Evolutionary conservation across 2,113 vertebrate genomes (phyloP).

Genomic region (Psilopogon haemacephalus): DNA sequence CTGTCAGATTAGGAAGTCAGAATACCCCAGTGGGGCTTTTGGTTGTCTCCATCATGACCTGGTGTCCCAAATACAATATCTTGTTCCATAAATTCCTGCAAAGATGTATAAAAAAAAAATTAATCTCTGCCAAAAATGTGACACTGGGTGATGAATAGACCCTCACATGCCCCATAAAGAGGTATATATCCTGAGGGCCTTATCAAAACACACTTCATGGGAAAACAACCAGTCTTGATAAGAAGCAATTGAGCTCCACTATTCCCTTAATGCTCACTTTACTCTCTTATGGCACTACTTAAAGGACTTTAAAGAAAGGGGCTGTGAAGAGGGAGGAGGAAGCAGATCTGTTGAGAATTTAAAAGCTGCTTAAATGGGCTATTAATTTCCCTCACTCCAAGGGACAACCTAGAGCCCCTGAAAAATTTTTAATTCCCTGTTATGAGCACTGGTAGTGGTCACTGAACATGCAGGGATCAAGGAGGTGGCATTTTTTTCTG

Average conservation of each 20-base stretch:
- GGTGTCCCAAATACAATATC: background rate
- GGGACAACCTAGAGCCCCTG: background rate
- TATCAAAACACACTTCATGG: background rate
- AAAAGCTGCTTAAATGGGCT: background rate
- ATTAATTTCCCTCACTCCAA: background rate
- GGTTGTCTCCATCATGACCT: background rate
- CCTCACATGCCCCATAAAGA: fast-evolving
- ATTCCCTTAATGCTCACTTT: background rate
- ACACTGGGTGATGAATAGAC: fast-evolving
- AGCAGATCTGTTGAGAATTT: background rate
- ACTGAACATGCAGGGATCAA: background rate
- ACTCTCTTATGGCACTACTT: background rate
- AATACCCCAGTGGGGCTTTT: background rate
- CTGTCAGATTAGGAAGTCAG: background rate
- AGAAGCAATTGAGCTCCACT: background rate
- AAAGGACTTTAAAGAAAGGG: background rate
- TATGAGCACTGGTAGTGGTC: background rate
- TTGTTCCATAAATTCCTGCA: background rate
- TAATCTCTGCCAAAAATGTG: background rate
- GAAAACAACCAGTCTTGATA: background rate
- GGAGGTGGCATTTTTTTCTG: background rate
- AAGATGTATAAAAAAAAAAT: background rate
- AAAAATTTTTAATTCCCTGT: background rate
- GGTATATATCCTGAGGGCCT: background rate
- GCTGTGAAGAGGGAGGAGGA: fast-evolving